phyloP scores from a whole-genome alignment of 2,888 invertebrate species.

The Stictocephala bisonia region DNA sequence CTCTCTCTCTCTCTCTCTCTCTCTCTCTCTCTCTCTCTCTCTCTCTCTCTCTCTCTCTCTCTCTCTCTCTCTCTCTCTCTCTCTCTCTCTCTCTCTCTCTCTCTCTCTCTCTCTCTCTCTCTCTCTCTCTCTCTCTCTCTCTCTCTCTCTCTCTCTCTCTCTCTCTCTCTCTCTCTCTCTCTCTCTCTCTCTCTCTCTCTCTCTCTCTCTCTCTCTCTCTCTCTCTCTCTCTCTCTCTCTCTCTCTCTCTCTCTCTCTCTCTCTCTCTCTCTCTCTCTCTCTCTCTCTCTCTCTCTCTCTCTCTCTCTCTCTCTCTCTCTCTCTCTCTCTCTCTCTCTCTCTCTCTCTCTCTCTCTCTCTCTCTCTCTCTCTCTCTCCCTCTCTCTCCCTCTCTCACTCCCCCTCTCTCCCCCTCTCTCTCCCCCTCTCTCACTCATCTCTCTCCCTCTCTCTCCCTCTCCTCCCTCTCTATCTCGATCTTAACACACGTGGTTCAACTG shows the following conservation, averaged over 20 bases:
- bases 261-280: too few relatives aligned
- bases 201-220: constrained; percentile 38
- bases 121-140: constrained; percentile 31
- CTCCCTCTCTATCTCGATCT: too few relatives aligned
- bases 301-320: too few relatives aligned
- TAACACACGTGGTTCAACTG: too few relatives aligned
- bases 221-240: constrained; percentile 8
- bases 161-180: constrained; percentile 17
- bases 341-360: too few relatives aligned
- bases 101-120: neutral
- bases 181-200: constrained; percentile 25
- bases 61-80: constrained; percentile 7
- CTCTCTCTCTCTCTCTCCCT: too few relatives aligned
- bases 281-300: too few relatives aligned
- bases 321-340: too few relatives aligned
- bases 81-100: constrained; percentile 26
- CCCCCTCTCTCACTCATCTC: too few relatives aligned
- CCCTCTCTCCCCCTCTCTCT: too few relatives aligned
- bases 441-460: too few relatives aligned
- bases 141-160: constrained; percentile 45
- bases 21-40: neutral
- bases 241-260: constrained; percentile 18
- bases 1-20: neutral
- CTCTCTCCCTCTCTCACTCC: too few relatives aligned
- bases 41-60: neutral